phyloP scores from a whole-genome alignment of 2,797 vertebrate genomes.

The Kryptopterus vitreolus region DNA sequence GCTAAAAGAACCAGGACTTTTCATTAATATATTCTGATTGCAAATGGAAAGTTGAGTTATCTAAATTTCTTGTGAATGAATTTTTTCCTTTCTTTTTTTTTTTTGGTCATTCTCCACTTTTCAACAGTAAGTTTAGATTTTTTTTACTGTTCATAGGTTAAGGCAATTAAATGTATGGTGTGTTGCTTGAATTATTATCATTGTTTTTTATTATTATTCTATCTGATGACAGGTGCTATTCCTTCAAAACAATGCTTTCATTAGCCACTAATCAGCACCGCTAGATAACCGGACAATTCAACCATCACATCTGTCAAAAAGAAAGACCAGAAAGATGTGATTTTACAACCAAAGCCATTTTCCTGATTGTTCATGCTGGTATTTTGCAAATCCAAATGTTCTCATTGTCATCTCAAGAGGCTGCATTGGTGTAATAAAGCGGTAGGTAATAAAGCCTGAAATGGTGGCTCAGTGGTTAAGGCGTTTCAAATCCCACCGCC shows the following conservation, averaged over 20 bases:
- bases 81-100: no score
- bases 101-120: no score
- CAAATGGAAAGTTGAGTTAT: background rate
- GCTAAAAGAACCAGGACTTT: background rate
- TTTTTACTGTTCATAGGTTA: background rate
- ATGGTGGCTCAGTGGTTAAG: no score
- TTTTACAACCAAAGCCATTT: background rate
- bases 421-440: no score
- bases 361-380: background rate
- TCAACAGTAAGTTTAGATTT: no score
- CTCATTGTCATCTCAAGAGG: no score
- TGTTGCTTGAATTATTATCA: background rate
- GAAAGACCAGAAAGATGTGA: background rate
- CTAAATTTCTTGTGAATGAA: background rate
- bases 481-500: no score
- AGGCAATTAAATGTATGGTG: background rate
- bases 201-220: background rate
- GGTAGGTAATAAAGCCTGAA: no score
- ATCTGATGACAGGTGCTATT: background rate
- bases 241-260: background rate
- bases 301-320: slow-evolving; percentile 11
- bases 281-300: background rate
- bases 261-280: background rate
- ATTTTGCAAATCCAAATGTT: no score
- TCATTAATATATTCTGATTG: slow-evolving; percentile 9